Conservation (phyloP, 2,888 invertebrate species). For the Elmis aenea region DNA sequence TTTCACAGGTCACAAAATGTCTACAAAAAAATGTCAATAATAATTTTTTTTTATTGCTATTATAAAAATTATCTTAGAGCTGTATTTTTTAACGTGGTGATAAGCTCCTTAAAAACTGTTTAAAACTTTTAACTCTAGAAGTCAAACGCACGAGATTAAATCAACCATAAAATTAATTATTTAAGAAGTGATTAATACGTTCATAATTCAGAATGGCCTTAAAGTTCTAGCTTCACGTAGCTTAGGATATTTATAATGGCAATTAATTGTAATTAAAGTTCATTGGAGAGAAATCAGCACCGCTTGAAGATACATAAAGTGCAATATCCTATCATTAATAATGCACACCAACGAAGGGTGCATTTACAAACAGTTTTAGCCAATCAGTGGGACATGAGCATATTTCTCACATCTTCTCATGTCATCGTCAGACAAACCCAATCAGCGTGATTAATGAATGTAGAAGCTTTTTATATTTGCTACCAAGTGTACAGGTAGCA, state of each 20-base stretch:
- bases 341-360: slow-evolving; percentile 26
- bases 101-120: too few species aligned
- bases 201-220: too few species aligned
- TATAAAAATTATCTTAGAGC: too few species aligned
- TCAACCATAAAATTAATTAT: too few species aligned
- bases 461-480: slow-evolving; percentile 15
- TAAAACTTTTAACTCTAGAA: too few species aligned
- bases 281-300: slow-evolving; percentile 26
- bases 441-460: slow-evolving; percentile 29
- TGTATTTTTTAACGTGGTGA: too few species aligned
- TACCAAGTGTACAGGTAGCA: slow-evolving; percentile 8
- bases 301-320: slow-evolving; percentile 32
- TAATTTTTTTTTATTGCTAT: too few species aligned
- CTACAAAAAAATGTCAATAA: too few species aligned
- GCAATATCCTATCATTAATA: slow-evolving; percentile 33
- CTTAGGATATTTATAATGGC: slow-evolving; percentile 30
- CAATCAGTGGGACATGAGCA: slow-evolving; percentile 26
- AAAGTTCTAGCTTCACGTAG: too few species aligned
- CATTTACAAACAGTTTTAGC: slow-evolving; percentile 31
- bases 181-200: too few species aligned
- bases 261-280: slow-evolving; percentile 34
- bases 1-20: too few species aligned
- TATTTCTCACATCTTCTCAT: slow-evolving; percentile 26
- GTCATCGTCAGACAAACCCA: slow-evolving; percentile 29
- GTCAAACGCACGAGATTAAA: too few species aligned